These are phyloP conservation scores for Poeciliopsis paucimaculata DNA, from an alignment of 2,797 vertebrate species.

Conservation along the genomic window DNA sequence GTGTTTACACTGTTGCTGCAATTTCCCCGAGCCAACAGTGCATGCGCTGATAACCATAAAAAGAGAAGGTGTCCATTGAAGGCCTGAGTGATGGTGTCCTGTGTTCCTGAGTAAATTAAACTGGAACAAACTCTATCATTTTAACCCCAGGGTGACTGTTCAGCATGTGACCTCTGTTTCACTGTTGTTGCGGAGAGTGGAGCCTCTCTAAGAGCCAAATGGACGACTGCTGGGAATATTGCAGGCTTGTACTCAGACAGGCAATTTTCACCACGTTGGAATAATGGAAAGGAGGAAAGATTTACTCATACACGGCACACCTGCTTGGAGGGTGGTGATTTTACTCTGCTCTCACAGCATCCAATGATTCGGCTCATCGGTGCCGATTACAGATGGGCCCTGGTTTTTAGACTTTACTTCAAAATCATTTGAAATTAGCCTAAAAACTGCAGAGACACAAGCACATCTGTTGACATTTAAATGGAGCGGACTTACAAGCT, in stretches of 20 bases:
- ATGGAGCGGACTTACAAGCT: neutral
- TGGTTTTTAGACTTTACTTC: slow-evolving; percentile 57
- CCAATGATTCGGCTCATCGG: slow-evolving; percentile 68
- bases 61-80: slow-evolving; percentile 53
- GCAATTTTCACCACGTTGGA: slow-evolving; percentile 76
- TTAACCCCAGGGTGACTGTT: slow-evolving; percentile 77
- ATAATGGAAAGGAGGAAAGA: slow-evolving; percentile 70
- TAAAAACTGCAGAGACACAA: neutral
- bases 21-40: slow-evolving; percentile 38
- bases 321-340: slow-evolving; percentile 68
- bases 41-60: slow-evolving; percentile 43
- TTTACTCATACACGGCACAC: slow-evolving; percentile 67
- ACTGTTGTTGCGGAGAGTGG: slow-evolving; percentile 66
- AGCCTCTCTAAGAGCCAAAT: slow-evolving; percentile 59
- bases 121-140: slow-evolving; percentile 76
- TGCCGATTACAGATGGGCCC: slow-evolving; percentile 71
- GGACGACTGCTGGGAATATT: slow-evolving; percentile 77
- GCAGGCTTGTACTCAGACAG: slow-evolving; percentile 68
- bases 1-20: slow-evolving; percentile 47
- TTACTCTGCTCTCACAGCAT: slow-evolving; percentile 67
- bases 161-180: slow-evolving; percentile 63
- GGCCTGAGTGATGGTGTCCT: slow-evolving; percentile 32
- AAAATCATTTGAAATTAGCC: slow-evolving; percentile 40
- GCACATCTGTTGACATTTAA: neutral
- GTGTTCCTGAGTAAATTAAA: slow-evolving; percentile 74